Conservation (phyloP, 2,888 invertebrate genomes). For the Ecdyonurus torrentis region DNA sequence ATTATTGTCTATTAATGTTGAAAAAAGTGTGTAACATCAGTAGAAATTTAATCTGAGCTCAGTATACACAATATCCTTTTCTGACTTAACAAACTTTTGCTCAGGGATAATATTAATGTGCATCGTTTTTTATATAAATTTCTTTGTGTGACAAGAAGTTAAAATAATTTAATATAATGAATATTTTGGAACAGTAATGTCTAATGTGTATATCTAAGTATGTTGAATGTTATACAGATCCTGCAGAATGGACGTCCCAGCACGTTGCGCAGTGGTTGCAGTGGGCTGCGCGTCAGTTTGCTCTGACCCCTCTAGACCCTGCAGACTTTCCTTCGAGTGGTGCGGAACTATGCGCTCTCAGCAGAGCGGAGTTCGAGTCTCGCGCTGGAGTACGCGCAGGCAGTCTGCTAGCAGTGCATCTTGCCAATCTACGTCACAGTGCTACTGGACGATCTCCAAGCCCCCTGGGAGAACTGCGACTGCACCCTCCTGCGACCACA, state of each 20-base stretch:
- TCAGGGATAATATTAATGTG: too few species aligned
- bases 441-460: conserved; percentile 41
- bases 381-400: conserved; percentile 34
- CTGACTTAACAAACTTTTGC: too few species aligned
- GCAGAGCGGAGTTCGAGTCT: conserved; percentile 41
- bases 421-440: conserved; percentile 38
- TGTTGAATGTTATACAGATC: too few species aligned
- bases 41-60: too few species aligned
- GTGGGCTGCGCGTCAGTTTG: conserved; percentile 42
- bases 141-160: too few species aligned
- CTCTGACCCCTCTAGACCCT: conserved; percentile 35
- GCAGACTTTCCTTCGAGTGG: conserved; percentile 38
- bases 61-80: too few species aligned
- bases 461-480: conserved; percentile 21
- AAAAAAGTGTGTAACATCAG: too few species aligned
- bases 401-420: conserved; percentile 39
- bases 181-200: too few species aligned
- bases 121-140: too few species aligned
- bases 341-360: conserved; percentile 37
- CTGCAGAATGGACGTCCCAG: conserved; percentile 39
- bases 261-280: conserved; percentile 43
- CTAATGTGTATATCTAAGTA: too few species aligned
- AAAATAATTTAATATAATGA: too few species aligned
- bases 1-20: too few species aligned
- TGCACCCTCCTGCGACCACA: not conserved